A percentile compares a stretch with the other conserved stretches of the same genome.
Evolutionary conservation across 2,113 vertebrate genomes (phyloP).

Genomic region (Microtus pennsylvanicus): DNA sequence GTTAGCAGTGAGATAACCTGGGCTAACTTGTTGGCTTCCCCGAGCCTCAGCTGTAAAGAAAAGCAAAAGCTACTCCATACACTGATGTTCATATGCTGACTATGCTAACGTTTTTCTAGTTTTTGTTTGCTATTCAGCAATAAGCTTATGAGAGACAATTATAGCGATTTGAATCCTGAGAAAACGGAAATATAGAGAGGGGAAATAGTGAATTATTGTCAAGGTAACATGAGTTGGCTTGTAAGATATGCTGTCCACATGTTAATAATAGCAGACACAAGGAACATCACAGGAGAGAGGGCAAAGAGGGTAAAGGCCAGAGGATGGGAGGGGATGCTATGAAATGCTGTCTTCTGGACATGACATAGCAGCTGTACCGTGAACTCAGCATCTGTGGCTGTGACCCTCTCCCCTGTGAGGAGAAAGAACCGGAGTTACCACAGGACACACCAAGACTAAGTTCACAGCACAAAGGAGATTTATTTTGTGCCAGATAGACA

Average conservation of each 20-base stretch:
- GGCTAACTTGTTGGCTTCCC: not conserved
- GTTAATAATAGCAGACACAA: not conserved
- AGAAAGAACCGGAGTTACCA: not conserved
- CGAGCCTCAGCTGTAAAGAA: slow-evolving; percentile 38
- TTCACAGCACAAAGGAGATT: not conserved
- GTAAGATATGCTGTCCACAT: not conserved
- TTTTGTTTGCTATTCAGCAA: slow-evolving; percentile 44
- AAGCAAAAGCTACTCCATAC: slow-evolving; percentile 11
- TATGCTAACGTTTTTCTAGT: not conserved
- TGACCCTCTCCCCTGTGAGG: not conserved
- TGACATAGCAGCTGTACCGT: not conserved
- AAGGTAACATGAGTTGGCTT: slow-evolving; percentile 20
- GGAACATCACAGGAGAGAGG: not conserved
- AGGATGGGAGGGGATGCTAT: not conserved
- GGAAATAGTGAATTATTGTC: not conserved
- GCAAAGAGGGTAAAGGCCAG: not conserved
- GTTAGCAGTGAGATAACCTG: not conserved
- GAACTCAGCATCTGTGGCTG: not conserved
- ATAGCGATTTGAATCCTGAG: slow-evolving; percentile 23
- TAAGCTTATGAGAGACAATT: not conserved
- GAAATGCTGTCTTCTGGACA: not conserved
- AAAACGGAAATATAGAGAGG: slow-evolving; percentile 22
- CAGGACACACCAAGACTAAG: not conserved
- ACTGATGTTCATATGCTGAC: not conserved
- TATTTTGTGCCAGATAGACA: not conserved